Base-by-base conservation (phyloP, 2,113 vertebrate species). In the Toxotes jaculatrix region DNA sequence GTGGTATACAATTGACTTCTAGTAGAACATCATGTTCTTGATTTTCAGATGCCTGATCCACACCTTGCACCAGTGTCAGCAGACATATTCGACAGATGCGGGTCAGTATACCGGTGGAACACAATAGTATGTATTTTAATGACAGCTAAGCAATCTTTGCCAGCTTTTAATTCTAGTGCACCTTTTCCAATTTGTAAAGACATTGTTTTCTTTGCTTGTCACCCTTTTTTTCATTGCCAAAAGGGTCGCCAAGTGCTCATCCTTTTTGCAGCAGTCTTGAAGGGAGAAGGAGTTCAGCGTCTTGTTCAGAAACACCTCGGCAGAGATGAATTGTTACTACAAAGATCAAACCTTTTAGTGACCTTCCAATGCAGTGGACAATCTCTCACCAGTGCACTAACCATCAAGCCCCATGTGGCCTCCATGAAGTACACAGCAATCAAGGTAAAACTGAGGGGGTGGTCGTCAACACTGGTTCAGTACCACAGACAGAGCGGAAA, bases 311-410 rank as follows among this genome's bases (percentile, higher is more conserved):
- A 68, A 80, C 72, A 59, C 79, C 70, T 76, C 62, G 32, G 81
- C 32, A 0, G 56, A 84, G 80, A 79, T 36, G 51, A 88, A 60
- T 53, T 75, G 80, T 68, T 82, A 69, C 76, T 53, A 73, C 77
- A 86, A 71, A 88, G 73, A 88, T 87, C 62, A 86, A 89, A 85
- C 76, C 85, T 88, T 82, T 82, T 53, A 82, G 67, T 87, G 87
- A 87, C 89, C 91, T 88, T 79, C 74, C 82, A 63, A 73, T 65
- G 60, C 75, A 47, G 77, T 11, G 69, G 82, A 84, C 87, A 87
- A 80, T 83, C 82, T 87, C 65, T 79, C 67, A 23, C 67, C 49
- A 8, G 31, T 32, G 34, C 74, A 64, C 79, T 47, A 38, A 67
- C 85, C 74, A 73, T 82, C 79, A 71, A 53, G 57, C 74, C 82